These are phyloP conservation scores for Charaxes varanes DNA, from an alignment of 1,140 invertebrate genomes.

Conservation along the genomic window DNA sequence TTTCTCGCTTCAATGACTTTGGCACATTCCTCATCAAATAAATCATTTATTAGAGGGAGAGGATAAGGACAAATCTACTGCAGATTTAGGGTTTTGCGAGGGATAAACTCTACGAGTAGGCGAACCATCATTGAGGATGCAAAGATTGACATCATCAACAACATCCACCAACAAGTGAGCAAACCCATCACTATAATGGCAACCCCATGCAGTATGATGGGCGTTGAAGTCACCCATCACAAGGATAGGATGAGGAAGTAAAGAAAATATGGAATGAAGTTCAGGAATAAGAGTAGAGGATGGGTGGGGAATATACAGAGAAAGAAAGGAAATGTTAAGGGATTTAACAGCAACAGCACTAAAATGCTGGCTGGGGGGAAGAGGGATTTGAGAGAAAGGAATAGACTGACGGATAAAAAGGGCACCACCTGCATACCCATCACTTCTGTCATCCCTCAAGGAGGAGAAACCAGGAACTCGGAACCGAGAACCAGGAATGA, in stretches of 20 bases:
- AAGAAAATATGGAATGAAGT: slow-evolving; percentile 4
- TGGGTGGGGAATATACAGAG: slow-evolving; percentile 4
- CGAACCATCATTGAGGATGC: slow-evolving; percentile 5
- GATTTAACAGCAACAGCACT: slow-evolving; percentile 7
- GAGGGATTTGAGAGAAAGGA: too few relatives aligned
- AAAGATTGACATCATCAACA: background rate
- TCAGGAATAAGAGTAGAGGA: background rate
- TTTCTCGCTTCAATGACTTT: too few relatives aligned
- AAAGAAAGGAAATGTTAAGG: slow-evolving; percentile 4
- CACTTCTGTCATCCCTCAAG: too few relatives aligned
- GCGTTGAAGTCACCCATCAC: slow-evolving; percentile 11
- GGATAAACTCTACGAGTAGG: slow-evolving; percentile 5
- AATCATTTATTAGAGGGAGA: too few relatives aligned
- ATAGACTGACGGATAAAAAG: too few relatives aligned
- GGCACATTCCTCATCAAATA: too few relatives aligned
- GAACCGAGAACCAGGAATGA: too few relatives aligned
- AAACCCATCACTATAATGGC: background rate
- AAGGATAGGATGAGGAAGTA: slow-evolving; percentile 4
- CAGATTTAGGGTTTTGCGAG: slow-evolving; percentile 1
- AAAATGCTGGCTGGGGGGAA: background rate
- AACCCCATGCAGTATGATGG: slow-evolving; percentile 8
- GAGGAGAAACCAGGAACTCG: too few relatives aligned
- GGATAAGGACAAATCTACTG: background rate
- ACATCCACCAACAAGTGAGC: background rate
- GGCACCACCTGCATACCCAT: too few relatives aligned